These are phyloP conservation scores for Semibalanus balanoides DNA, from an alignment of 1,140 invertebrate species.

Conservation along the genomic window DNA sequence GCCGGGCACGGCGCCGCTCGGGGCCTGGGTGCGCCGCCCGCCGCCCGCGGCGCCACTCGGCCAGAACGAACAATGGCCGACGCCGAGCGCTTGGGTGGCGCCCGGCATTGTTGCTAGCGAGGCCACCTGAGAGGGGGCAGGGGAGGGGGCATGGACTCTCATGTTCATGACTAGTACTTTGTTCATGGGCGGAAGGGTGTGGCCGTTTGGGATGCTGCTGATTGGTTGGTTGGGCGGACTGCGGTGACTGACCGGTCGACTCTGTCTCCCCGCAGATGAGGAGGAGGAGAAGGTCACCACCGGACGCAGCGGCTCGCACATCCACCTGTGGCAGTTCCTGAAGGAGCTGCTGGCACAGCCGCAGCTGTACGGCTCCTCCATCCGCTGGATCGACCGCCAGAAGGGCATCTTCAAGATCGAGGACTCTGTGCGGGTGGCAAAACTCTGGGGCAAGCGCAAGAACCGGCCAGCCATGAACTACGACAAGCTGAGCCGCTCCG, in stretches of 20 bases:
- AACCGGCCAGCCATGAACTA: slow-evolving; percentile 99
- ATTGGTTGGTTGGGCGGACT: neutral
- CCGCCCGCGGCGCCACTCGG: no score
- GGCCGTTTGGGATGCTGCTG: no score
- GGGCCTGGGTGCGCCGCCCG: no score
- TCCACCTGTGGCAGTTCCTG: slow-evolving; percentile 98
- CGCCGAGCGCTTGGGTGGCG: no score
- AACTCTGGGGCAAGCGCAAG: slow-evolving; percentile 91
- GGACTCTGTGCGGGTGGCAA: slow-evolving; percentile 87
- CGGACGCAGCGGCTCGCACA: slow-evolving; percentile 52
- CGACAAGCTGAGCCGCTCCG: slow-evolving; percentile 93
- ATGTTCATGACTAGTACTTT: no score
- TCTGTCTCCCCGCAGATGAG: slow-evolving; percentile 35
- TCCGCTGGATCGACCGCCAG: slow-evolving; percentile 86
- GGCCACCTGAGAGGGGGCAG: no score
- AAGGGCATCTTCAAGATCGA: slow-evolving; percentile 99
- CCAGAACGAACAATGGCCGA: no score
- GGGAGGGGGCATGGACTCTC: no score
- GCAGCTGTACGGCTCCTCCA: slow-evolving; percentile 73
- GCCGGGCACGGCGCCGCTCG: no score
- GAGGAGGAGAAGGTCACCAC: slow-evolving; percentile 34
- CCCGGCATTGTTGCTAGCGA: no score
- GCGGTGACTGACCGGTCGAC: no score
- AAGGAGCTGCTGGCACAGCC: slow-evolving; percentile 84
- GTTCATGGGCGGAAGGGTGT: no score